Conservation (phyloP, 2,113 vertebrate genomes). For the Otis tarda region DNA sequence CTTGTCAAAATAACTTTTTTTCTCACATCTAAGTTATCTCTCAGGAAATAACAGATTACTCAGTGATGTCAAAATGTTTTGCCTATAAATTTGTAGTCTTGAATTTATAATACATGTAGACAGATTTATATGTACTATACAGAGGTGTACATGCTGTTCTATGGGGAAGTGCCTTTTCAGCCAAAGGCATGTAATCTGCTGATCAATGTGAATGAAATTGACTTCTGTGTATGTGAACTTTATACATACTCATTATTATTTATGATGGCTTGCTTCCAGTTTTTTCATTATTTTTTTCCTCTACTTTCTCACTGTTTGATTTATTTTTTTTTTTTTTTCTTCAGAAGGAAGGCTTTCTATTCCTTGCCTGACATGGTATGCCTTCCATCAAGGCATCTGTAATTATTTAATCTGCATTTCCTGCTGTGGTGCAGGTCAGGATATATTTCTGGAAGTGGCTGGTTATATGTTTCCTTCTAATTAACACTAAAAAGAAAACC, state of each 20-base stretch:
- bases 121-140: not conserved
- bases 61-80: not conserved
- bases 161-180: not conserved
- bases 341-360: slow-evolving; percentile 17
- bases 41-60: not conserved
- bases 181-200: not conserved
- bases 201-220: not conserved
- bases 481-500: not conserved
- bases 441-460: not conserved
- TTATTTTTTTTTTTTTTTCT: slow-evolving; percentile 15
- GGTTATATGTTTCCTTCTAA: not conserved
- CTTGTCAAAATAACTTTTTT: not conserved
- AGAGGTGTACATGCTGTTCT: not conserved
- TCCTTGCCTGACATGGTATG: slow-evolving; percentile 18
- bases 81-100: not conserved
- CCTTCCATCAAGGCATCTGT: slow-evolving; percentile 26
- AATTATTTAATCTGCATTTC: slow-evolving; percentile 55
- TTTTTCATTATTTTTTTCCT: not conserved
- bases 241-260: not conserved
- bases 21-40: not conserved
- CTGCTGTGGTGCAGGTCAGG: not conserved
- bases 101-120: not conserved
- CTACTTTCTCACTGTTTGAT: not conserved
- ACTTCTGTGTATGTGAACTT: not conserved
- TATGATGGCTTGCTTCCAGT: not conserved